Percentiles rank a stretch among this genome's conserved stretches.
phyloP scores from a whole-genome alignment of 2,113 vertebrate genomes.

The Brachirus orientalis region DNA sequence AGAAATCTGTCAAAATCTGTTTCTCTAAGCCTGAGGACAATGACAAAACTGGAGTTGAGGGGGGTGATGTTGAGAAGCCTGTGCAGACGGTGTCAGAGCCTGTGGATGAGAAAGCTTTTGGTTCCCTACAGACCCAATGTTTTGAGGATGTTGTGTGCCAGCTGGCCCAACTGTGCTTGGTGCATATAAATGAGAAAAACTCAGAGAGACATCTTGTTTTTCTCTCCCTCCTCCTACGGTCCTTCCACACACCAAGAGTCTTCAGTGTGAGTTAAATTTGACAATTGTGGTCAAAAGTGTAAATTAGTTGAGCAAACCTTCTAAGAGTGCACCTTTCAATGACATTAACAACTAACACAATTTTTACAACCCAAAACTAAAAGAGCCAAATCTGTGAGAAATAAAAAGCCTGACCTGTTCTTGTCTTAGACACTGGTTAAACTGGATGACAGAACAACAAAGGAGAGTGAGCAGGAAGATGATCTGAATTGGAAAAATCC shows the following conservation, averaged over 20 bases:
- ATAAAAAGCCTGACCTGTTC: too few relatives aligned
- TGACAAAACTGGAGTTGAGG: conserved; percentile 45
- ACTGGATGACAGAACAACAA: conserved; percentile 52
- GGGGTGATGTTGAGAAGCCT: conserved; percentile 32
- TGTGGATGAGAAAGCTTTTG: conserved; percentile 33
- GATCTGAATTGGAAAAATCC: conserved; percentile 74
- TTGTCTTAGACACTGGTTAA: conserved; percentile 80
- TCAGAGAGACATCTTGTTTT: conserved; percentile 91
- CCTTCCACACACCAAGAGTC: conserved; percentile 86
- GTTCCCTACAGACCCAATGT: conserved; percentile 76
- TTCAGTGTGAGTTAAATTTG: conserved; percentile 77
- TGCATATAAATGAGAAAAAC: conserved; percentile 85
- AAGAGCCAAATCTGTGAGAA: not conserved
- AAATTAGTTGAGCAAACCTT: too few relatives aligned
- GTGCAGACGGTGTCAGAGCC: conserved; percentile 29
- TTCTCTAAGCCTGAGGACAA: conserved; percentile 79
- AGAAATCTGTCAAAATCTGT: conserved; percentile 85
- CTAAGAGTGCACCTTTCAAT: too few relatives aligned
- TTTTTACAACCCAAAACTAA: not conserved
- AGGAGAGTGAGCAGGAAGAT: conserved; percentile 2
- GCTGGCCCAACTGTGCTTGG: conserved; percentile 89
- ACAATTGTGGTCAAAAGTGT: not conserved
- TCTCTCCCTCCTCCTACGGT: conserved; percentile 87
- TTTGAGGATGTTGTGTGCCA: conserved; percentile 90
- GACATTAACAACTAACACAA: too few relatives aligned